A percentile compares a stretch with the other conserved stretches of the same genome.
These are phyloP conservation scores for Naja naja DNA, from an alignment of 2,113 vertebrate genomes.

Conservation along the genomic window DNA sequence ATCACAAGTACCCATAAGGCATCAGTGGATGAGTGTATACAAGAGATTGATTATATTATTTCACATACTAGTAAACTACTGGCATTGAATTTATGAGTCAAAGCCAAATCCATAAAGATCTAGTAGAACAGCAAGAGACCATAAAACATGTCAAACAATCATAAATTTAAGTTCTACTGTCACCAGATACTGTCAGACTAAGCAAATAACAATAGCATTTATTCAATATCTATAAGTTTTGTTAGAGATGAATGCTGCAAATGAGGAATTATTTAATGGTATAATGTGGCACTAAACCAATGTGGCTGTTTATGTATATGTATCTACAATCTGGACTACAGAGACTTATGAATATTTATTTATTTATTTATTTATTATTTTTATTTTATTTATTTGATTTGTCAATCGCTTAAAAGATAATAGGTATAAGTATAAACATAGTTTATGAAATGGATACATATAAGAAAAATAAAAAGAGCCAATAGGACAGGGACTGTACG, in stretches of 20 bases:
- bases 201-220: background rate
- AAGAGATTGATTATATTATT: background rate
- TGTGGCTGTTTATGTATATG: background rate
- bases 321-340: background rate
- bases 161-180: background rate
- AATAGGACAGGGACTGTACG: too few relatives aligned
- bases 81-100: conserved; percentile 2
- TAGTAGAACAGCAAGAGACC: background rate
- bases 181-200: background rate
- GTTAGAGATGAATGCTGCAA: background rate
- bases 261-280: background rate
- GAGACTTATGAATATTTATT: background rate
- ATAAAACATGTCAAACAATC: background rate
- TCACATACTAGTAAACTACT: background rate
- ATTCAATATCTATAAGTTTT: background rate
- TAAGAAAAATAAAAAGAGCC: too few relatives aligned
- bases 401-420: too few relatives aligned
- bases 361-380: too few relatives aligned
- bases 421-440: too few relatives aligned
- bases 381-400: too few relatives aligned
- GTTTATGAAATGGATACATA: too few relatives aligned
- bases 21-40: background rate
- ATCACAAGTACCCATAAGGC: background rate
- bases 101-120: background rate
- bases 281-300: background rate